Percentiles rank a stretch among this genome's conserved stretches.
These are phyloP conservation scores for Phyllostomus hastatus DNA, from an alignment of 2,113 vertebrate genomes.

Conservation along the genomic window DNA sequence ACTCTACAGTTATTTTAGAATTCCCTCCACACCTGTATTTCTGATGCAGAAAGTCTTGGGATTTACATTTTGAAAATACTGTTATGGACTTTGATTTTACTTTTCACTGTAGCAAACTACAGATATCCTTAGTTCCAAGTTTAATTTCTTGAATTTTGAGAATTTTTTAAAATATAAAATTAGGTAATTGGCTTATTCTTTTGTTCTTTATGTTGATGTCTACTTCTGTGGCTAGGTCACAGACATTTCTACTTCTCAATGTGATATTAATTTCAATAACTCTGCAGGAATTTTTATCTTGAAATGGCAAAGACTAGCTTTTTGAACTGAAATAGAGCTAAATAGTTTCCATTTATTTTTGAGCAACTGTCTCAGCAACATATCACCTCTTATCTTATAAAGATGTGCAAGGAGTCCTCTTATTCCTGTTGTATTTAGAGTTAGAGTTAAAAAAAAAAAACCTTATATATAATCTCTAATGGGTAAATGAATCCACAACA, in stretches of 20 bases:
- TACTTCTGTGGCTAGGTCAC: not conserved
- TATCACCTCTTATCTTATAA: not conserved
- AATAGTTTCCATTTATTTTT: conserved; percentile 48
- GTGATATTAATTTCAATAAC: conserved; percentile 4
- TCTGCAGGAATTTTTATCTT: conserved; percentile 29
- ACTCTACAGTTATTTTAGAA: too few species aligned
- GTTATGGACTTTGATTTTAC: not conserved
- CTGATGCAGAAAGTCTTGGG: not conserved
- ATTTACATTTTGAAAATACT: not conserved
- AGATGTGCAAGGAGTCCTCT: not conserved
- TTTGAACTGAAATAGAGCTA: conserved; percentile 46
- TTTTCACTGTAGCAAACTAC: not conserved
- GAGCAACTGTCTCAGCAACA: conserved; percentile 35
- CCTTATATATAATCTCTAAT: conserved; percentile 11
- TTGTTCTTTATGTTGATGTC: not conserved
- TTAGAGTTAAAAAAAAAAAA: conserved; percentile 14
- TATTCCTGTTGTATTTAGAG: not conserved
- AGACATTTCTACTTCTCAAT: not conserved
- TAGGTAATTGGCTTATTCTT: not conserved
- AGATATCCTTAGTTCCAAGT: not conserved
- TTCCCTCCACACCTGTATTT: not conserved
- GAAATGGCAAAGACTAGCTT: not conserved
- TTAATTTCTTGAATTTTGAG: not conserved
- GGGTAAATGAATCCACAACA: conserved; percentile 1
- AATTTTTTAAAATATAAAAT: not conserved